Conservation (phyloP, 2,888 invertebrate genomes). For the Ariolimax columbianus region DNA sequence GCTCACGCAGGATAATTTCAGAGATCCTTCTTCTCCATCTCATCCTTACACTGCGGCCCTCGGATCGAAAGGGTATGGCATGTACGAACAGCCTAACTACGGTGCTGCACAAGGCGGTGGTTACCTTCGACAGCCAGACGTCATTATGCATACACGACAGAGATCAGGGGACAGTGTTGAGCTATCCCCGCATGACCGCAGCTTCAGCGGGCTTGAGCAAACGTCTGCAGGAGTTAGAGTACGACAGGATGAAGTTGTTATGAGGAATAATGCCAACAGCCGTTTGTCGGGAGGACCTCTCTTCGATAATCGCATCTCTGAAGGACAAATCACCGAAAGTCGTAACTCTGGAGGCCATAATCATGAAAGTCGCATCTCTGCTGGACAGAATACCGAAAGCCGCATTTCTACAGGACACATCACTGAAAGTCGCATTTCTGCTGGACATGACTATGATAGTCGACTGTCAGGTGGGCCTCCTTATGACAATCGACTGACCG, state of each 20-base stretch:
- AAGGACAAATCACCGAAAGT: neutral
- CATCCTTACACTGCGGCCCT: neutral
- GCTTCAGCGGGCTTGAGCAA: neutral
- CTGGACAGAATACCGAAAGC: neutral
- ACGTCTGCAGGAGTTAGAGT: neutral
- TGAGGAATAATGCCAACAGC: neutral
- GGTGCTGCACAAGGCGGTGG: neutral
- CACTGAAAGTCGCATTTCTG: neutral
- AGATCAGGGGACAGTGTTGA: constrained; percentile 18
- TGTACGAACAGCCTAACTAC: constrained; percentile 29
- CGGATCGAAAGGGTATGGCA: neutral
- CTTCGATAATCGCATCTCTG: neutral
- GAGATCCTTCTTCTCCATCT: constrained; percentile 14
- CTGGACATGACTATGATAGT: neutral
- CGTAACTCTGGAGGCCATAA: neutral
- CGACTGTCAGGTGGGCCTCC: neutral
- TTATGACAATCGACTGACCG: neutral
- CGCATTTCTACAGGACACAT: neutral
- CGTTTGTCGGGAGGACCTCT: constrained; percentile 1
- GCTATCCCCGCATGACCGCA: neutral
- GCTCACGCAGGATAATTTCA: constrained; percentile 36
- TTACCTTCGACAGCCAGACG: constrained; percentile 22
- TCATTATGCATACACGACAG: constrained; percentile 39
- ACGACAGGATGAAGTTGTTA: constrained; percentile 28
- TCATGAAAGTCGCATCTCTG: neutral